phyloP scores from a whole-genome alignment of 2,113 vertebrate genomes.

The Nothoprocta pentlandii region DNA sequence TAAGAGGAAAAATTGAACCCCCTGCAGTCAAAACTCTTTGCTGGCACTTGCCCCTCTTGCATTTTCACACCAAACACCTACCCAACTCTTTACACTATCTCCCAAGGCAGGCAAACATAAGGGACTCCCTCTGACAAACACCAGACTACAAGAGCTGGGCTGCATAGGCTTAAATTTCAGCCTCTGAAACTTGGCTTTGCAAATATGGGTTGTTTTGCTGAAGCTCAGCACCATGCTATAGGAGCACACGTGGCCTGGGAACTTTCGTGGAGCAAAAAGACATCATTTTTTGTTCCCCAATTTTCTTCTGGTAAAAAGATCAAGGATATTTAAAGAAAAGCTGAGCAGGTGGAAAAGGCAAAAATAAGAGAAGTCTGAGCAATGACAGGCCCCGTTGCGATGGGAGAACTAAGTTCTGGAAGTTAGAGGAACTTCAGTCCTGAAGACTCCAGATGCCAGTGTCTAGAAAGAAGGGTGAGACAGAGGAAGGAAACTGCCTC shows the following conservation, averaged over 20 bases:
- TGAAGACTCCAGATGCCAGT: neutral
- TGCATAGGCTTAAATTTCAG: too few species aligned
- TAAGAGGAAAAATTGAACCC: neutral
- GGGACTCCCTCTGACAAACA: neutral
- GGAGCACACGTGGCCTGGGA: neutral
- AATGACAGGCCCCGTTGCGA: neutral
- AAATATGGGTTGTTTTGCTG: neutral
- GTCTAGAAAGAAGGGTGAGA: neutral
- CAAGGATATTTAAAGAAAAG: neutral
- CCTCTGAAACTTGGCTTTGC: neutral
- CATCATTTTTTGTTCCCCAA: neutral
- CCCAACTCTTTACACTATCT: neutral
- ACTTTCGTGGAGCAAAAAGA: accelerated
- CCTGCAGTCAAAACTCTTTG: too few species aligned
- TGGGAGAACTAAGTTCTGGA: neutral
- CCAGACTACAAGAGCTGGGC: neutral
- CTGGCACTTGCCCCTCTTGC: neutral
- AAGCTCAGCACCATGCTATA: accelerated
- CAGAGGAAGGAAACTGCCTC: neutral
- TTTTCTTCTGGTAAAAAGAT: neutral
- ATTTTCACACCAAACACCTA: neutral
- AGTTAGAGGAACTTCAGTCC: slow-evolving; percentile 23
- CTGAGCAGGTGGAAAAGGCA: slow-evolving; percentile 14
- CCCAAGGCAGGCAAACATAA: neutral
- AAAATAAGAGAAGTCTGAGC: slow-evolving; percentile 34